Conservation (phyloP, 2,113 vertebrate species). For the Pedionomus torquatus region DNA sequence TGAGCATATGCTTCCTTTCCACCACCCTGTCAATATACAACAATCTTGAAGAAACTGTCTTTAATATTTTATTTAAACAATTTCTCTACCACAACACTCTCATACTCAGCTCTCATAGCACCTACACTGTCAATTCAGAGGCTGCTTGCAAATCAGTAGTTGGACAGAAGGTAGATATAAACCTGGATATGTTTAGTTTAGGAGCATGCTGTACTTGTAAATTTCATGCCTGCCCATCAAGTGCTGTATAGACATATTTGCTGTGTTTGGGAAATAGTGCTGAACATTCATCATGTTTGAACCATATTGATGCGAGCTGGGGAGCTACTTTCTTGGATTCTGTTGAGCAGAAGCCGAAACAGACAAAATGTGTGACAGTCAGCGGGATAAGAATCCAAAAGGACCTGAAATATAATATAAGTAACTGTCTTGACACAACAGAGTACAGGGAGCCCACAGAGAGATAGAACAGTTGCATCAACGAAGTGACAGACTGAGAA, state of each 20-base stretch:
- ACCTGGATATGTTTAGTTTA: not conserved
- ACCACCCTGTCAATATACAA: not conserved
- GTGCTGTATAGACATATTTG: not conserved
- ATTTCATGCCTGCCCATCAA: not conserved
- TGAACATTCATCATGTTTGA: not conserved
- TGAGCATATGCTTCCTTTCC: conserved; percentile 24
- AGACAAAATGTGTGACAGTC: not conserved
- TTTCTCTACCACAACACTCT: not conserved
- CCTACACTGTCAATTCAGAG: not conserved
- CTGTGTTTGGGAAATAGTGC: not conserved
- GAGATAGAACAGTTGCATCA: not conserved
- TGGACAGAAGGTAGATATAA: not conserved
- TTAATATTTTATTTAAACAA: not conserved
- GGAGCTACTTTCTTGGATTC: not conserved
- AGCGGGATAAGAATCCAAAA: not conserved
- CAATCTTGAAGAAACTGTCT: not conserved
- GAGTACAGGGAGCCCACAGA: not conserved
- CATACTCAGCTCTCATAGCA: not conserved
- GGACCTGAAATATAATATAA: not conserved
- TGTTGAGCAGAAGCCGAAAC: not conserved
- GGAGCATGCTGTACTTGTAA: not conserved
- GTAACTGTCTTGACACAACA: not conserved
- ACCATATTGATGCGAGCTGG: not conserved
- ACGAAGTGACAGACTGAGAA: not conserved
- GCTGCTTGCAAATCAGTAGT: not conserved